phyloP scores from a whole-genome alignment of 1,140 invertebrate species.

The Calycopis cecrops region DNA sequence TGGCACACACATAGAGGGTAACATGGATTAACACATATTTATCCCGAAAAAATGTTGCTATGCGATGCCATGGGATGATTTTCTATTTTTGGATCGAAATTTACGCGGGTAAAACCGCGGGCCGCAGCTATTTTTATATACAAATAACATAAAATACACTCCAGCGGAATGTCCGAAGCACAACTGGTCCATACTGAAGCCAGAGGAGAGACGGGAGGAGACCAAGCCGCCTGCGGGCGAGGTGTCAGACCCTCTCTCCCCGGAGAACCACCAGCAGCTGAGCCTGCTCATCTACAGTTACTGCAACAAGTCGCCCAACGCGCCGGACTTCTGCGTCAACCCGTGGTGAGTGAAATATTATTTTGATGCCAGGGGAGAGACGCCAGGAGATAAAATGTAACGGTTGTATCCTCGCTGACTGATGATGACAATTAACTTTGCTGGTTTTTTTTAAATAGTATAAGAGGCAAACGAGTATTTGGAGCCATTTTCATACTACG shows the following conservation, averaged over 20 bases:
- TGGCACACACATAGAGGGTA: too few species aligned
- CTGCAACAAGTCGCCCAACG: slow-evolving; percentile 85
- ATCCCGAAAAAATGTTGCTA: too few species aligned
- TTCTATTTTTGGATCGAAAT: too few species aligned
- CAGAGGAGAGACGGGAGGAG: slow-evolving; percentile 29
- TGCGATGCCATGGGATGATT: too few species aligned
- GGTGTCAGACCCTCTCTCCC: slow-evolving; percentile 87
- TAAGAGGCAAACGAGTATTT: too few species aligned
- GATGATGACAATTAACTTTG: too few species aligned
- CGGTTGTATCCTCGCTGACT: too few species aligned
- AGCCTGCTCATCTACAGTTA: slow-evolving; percentile 95
- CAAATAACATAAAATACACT: slow-evolving; percentile 10
- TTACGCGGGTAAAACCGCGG: too few species aligned
- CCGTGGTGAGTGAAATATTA: slow-evolving; percentile 80
- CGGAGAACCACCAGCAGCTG: slow-evolving; percentile 90
- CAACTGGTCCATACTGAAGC: slow-evolving; percentile 45
- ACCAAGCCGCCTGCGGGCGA: slow-evolving; percentile 27
- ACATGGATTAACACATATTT: too few species aligned
- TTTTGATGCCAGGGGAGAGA: not conserved
- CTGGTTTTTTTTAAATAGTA: too few species aligned
- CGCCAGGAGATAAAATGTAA: too few species aligned
- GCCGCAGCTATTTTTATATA: not conserved
- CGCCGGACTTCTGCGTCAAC: slow-evolving; percentile 91
- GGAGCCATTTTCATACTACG: too few species aligned
- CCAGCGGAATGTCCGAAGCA: slow-evolving; percentile 49